Conservation (phyloP, 2,797 vertebrate species). For the Lagodon rhomboides region DNA sequence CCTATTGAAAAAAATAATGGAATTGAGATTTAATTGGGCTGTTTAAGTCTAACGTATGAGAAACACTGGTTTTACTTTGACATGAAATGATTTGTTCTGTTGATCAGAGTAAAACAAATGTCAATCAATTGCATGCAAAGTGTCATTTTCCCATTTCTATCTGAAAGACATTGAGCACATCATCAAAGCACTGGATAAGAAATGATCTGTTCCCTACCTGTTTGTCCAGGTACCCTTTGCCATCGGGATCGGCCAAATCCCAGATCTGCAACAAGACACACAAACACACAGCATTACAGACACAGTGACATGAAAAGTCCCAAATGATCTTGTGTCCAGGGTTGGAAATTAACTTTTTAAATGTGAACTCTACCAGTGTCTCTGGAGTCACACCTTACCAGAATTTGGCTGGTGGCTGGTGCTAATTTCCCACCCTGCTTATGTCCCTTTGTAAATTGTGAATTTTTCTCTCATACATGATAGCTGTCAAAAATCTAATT, state of each 20-base stretch:
- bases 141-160: neutral
- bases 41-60: too few relatives aligned
- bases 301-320: neutral
- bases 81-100: neutral
- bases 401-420: too few relatives aligned
- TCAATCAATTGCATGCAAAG: neutral
- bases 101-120: neutral
- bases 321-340: neutral
- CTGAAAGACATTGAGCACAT: neutral
- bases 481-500: too few relatives aligned
- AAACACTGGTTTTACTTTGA: neutral
- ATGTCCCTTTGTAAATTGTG: neutral
- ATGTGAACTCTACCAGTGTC: too few relatives aligned
- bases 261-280: slow-evolving; percentile 90
- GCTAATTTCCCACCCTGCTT: too few relatives aligned
- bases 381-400: too few relatives aligned
- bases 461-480: neutral
- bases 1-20: too few relatives aligned
- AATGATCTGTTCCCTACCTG: slow-evolving; percentile 85
- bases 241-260: slow-evolving; percentile 98
- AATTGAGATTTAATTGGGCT: too few relatives aligned
- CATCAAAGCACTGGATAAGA: neutral
- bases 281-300: slow-evolving; percentile 13
- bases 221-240: slow-evolving; percentile 97
- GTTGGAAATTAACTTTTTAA: too few relatives aligned